Percentiles rank a stretch among this genome's conserved stretches.
Conservation (phyloP, 2,113 vertebrate species). For the Channa maculata region DNA sequence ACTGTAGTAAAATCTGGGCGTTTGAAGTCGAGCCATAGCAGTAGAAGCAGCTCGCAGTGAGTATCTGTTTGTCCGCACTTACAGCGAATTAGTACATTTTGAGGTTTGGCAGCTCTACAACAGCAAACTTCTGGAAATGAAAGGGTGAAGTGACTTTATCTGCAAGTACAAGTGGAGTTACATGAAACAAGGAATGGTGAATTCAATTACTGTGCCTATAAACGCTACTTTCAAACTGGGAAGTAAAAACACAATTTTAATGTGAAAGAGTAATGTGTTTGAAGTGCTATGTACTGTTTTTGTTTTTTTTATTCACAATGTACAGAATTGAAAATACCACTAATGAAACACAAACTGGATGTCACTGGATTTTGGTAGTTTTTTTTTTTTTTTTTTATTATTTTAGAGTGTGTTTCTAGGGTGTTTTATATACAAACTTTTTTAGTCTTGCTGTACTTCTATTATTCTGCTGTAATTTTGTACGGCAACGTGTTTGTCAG, state of each 20-base stretch:
- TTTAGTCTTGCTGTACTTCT: constrained; percentile 82
- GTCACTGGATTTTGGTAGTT: constrained; percentile 81
- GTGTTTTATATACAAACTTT: constrained; percentile 86
- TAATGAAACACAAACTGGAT: constrained; percentile 68
- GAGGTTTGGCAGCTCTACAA: constrained; percentile 23
- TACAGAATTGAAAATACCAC: constrained; percentile 76
- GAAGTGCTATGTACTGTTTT: constrained; percentile 86
- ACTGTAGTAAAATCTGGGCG: too few species aligned
- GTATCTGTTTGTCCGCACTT: background rate
- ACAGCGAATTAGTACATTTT: background rate
- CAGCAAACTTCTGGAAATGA: background rate
- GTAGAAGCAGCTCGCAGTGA: constrained; percentile 1
- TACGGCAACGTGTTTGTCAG: constrained; percentile 81
- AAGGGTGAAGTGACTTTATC: background rate
- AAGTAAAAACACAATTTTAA: constrained; percentile 74
- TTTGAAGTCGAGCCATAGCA: background rate
- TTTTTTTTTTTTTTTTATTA: constrained; percentile 58
- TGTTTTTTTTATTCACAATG: constrained; percentile 71
- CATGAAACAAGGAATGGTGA: constrained; percentile 36
- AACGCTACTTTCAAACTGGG: constrained; percentile 73
- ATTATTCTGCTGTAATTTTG: constrained; percentile 81
- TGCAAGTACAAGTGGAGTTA: constrained; percentile 15
- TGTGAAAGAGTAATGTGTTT: constrained; percentile 82
- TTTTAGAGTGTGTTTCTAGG: constrained; percentile 79
- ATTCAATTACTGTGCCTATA: constrained; percentile 82